phyloP scores from a whole-genome alignment of 1,140 invertebrate genomes.

The Ips typographus region DNA sequence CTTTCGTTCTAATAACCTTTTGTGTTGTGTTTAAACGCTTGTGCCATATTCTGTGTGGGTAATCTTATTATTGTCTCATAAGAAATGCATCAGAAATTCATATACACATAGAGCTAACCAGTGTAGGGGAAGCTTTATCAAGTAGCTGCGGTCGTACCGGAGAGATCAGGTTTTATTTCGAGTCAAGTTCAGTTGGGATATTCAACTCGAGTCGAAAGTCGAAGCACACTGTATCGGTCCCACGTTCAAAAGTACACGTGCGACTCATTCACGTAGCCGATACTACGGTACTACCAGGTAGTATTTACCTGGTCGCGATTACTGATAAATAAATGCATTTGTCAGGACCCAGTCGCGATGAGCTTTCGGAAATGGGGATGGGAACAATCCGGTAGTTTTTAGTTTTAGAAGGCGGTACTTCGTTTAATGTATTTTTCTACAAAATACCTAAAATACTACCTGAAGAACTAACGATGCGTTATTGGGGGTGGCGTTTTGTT shows the following conservation, averaged over 20 bases:
- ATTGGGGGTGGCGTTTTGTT: constrained; percentile 2
- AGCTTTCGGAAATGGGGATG: too few relatives aligned
- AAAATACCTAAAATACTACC: neutral
- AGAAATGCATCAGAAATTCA: too few relatives aligned
- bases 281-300: neutral
- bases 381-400: too few relatives aligned
- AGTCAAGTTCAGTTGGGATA: constrained; percentile 29
- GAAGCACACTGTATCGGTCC: constrained; percentile 11
- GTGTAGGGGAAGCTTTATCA: constrained; percentile 26
- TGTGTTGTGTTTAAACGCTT: too few relatives aligned
- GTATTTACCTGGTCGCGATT: too few relatives aligned
- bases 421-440: too few relatives aligned
- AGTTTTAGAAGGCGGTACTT: too few relatives aligned
- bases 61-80: too few relatives aligned
- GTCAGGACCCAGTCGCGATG: too few relatives aligned
- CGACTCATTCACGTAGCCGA: constrained; percentile 3
- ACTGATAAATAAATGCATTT: too few relatives aligned
- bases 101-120: neutral
- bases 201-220: constrained; percentile 20
- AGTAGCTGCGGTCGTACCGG: constrained; percentile 13
- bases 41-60: too few relatives aligned
- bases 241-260: constrained; percentile 12
- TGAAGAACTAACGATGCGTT: constrained; percentile 16
- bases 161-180: constrained; percentile 33
- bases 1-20: too few relatives aligned